Evolutionary conservation across 1,140 invertebrate species (phyloP).

Genomic region (Calliphora vicina): DNA sequence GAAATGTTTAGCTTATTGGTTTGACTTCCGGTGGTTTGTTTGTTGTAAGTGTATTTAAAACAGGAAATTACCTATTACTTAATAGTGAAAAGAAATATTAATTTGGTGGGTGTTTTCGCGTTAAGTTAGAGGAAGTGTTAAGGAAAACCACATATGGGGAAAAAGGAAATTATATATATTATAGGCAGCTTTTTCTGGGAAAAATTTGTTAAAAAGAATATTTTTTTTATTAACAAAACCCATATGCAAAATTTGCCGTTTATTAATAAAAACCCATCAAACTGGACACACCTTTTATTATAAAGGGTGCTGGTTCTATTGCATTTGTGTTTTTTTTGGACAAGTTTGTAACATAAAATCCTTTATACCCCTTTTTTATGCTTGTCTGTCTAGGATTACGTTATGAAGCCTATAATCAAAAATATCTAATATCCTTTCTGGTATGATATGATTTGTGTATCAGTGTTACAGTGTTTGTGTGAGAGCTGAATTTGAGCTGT

Average conservation of each 20-base stretch:
- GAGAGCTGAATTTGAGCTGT: too few species aligned
- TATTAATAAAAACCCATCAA: neutral
- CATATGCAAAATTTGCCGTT: neutral
- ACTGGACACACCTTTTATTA: slow-evolving; percentile 17
- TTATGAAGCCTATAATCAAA: slow-evolving; percentile 1
- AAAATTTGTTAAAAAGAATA: neutral
- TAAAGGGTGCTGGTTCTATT: too few species aligned
- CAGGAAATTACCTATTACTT: neutral
- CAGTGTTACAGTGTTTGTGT: neutral
- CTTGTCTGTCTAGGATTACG: neutral
- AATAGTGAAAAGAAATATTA: neutral
- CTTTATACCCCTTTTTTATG: slow-evolving; percentile 1
- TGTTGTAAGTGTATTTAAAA: neutral
- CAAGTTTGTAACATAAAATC: neutral
- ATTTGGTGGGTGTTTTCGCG: slow-evolving; percentile 29
- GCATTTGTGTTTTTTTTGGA: neutral
- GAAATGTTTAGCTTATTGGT: neutral
- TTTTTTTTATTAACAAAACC: neutral
- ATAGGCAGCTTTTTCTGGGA: neutral
- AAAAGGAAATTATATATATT: slow-evolving; percentile 26
- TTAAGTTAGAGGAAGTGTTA: slow-evolving; percentile 16
- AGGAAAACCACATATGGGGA: slow-evolving; percentile 13
- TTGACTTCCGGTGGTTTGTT: neutral
- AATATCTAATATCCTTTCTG: neutral
- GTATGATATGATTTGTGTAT: neutral